phyloP scores from a whole-genome alignment of 2,113 vertebrate genomes.

The Ochotona curzoniae region DNA sequence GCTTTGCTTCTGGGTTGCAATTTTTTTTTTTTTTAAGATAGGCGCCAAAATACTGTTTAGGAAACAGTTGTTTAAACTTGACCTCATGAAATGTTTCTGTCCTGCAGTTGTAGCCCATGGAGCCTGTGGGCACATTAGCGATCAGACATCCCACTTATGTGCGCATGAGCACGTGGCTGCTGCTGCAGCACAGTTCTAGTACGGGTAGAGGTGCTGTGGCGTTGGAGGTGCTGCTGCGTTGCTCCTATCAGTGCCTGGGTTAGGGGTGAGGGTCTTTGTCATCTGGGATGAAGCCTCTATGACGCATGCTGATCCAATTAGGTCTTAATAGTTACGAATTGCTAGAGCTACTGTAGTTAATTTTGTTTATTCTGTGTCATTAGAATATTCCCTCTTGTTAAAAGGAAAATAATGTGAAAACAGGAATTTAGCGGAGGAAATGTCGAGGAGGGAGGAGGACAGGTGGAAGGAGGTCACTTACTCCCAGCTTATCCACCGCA shows the following conservation, averaged over 20 bases:
- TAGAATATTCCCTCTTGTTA: background rate
- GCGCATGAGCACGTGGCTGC: background rate
- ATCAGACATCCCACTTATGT: background rate
- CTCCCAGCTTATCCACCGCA: background rate
- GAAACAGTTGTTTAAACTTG: constrained; percentile 44
- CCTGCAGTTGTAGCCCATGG: background rate
- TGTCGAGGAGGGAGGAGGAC: background rate
- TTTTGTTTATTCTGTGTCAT: background rate
- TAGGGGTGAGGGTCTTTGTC: background rate
- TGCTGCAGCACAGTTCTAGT: background rate
- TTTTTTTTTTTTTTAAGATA: constrained; percentile 41
- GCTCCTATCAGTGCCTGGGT: background rate
- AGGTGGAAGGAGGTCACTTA: background rate
- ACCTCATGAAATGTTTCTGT: background rate
- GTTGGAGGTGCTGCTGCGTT: constrained; percentile 3
- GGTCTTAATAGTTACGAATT: background rate
- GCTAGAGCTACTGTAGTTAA: constrained; percentile 5
- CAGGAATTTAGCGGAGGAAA: background rate
- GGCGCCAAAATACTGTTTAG: background rate
- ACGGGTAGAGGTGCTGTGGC: constrained; percentile 3
- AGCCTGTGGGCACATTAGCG: background rate
- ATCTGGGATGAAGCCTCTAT: background rate
- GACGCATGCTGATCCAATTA: constrained; percentile 1
- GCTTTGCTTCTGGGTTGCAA: background rate
- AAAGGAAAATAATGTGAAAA: background rate